These are phyloP conservation scores for Cheilosia scutellata DNA, from an alignment of 2,888 invertebrate species.

Conservation along the genomic window DNA sequence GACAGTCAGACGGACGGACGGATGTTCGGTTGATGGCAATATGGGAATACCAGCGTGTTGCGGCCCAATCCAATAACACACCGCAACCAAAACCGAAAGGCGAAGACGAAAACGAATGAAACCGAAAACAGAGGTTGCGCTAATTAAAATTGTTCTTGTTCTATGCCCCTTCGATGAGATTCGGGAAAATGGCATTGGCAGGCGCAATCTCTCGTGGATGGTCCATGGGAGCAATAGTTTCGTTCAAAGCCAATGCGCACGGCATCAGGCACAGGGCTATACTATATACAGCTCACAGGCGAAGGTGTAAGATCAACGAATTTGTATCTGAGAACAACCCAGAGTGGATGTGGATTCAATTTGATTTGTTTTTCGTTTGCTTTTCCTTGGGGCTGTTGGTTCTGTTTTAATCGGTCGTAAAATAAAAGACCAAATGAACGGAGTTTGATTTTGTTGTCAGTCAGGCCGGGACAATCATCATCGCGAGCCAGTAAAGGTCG, in stretches of 20 bases:
- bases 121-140: constrained; percentile 83
- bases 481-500: constrained; percentile 63
- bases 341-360: constrained; percentile 35
- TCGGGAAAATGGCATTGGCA: constrained; percentile 65
- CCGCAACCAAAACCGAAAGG: constrained; percentile 32
- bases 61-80: constrained; percentile 68
- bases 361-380: constrained; percentile 60
- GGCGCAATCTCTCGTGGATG: constrained; percentile 42
- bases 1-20: constrained; percentile 53
- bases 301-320: constrained; percentile 75
- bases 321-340: constrained; percentile 63
- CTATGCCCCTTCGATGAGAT: constrained; percentile 69
- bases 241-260: constrained; percentile 79
- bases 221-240: constrained; percentile 66
- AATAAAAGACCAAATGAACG: constrained; percentile 15
- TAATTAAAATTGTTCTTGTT: constrained; percentile 83
- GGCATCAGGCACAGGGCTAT: constrained; percentile 30
- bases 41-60: constrained; percentile 43
- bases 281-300: constrained; percentile 25
- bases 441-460: constrained; percentile 70
- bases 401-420: constrained; percentile 65
- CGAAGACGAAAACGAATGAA: constrained; percentile 79
- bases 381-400: neutral
- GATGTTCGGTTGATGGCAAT: constrained; percentile 39
- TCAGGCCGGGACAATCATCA: constrained; percentile 65